A percentile compares a stretch with the other conserved stretches of the same genome.
These are phyloP conservation scores for Microplitis mediator DNA, from an alignment of 1,140 invertebrate genomes.

Conservation along the genomic window DNA sequence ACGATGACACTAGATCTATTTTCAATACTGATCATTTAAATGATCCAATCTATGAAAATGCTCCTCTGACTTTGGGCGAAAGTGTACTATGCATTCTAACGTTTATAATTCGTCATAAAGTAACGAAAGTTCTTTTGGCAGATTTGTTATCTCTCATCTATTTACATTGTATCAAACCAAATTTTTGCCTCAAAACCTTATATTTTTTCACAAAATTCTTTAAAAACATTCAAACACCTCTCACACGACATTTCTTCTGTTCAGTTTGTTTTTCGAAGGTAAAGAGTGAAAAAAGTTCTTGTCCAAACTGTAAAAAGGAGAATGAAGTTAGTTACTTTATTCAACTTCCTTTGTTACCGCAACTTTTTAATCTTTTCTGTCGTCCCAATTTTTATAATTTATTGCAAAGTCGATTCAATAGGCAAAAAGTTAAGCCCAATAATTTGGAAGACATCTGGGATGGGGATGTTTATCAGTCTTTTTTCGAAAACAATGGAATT, in stretches of 20 bases:
- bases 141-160: neutral
- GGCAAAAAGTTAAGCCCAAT: neutral
- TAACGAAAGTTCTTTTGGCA: neutral
- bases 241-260: neutral
- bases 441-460: constrained; percentile 37
- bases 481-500: neutral
- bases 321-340: neutral
- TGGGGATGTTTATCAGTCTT: constrained; percentile 13
- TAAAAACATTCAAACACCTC: neutral
- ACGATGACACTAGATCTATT: neutral
- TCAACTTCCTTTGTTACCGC: neutral
- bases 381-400: neutral
- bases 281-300: neutral
- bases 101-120: neutral
- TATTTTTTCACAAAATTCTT: neutral
- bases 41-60: neutral
- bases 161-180: neutral
- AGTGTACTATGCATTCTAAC: neutral
- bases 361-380: neutral
- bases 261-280: neutral
- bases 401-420: neutral
- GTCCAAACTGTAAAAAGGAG: neutral
- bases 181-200: neutral
- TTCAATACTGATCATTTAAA: neutral
- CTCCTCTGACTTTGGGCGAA: neutral